Conservation (phyloP, 2,113 vertebrate genomes). For the Oncorhynchus mykiss region DNA sequence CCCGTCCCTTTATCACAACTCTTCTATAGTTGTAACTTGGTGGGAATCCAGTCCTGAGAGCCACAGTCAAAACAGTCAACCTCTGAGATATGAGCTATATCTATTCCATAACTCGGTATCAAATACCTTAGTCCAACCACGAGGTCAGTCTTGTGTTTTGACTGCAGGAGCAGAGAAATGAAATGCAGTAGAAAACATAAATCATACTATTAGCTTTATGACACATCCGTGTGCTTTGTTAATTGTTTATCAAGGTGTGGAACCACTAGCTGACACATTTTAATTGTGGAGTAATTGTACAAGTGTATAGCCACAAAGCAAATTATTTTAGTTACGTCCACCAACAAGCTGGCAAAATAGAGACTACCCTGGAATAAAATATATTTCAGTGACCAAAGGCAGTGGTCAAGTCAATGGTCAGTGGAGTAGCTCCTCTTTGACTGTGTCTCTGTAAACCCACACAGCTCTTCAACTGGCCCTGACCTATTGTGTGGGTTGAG, state of each 20-base stretch:
- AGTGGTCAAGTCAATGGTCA: neutral
- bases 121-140: neutral
- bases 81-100: neutral
- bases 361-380: too few relatives aligned
- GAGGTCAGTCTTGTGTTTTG: neutral
- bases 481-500: neutral
- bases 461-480: neutral
- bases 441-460: neutral
- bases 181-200: neutral
- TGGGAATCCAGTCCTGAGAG: neutral
- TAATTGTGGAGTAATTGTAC: neutral
- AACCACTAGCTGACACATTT: neutral
- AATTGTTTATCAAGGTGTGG: too few relatives aligned
- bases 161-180: neutral
- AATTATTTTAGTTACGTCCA: neutral
- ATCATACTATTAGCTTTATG: neutral
- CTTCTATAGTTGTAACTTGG: neutral
- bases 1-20: slow-evolving; percentile 14
- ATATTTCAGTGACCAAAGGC: neutral
- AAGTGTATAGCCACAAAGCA: too few relatives aligned
- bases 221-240: neutral
- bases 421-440: neutral
- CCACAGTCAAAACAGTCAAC: slow-evolving; percentile 11
- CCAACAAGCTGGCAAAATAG: neutral
- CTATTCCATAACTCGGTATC: neutral